Evolutionary conservation across 2,888 invertebrate genomes (phyloP).

Genomic region (Drepanosiphum platanoidis): DNA sequence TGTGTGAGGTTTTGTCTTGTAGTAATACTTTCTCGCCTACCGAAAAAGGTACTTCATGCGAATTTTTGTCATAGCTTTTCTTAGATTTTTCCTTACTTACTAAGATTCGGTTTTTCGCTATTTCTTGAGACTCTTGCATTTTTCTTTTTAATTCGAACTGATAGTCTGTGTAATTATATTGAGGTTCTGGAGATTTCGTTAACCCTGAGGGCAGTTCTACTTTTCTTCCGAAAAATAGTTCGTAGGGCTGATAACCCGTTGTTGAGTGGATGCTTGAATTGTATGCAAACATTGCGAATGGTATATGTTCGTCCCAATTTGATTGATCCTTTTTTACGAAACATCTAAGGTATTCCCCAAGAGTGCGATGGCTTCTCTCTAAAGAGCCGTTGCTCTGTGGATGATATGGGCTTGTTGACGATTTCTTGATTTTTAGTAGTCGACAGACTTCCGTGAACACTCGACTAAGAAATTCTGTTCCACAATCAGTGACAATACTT

Average conservation of each 20-base stretch:
- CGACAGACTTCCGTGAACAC: too few relatives aligned
- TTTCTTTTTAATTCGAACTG: slow-evolving; percentile 11
- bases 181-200: background rate
- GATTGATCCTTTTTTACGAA: background rate
- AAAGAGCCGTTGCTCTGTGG: background rate
- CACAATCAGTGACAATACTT: background rate
- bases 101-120: background rate
- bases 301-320: slow-evolving; percentile 13
- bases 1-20: background rate
- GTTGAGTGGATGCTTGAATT: background rate
- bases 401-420: too few relatives aligned
- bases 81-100: background rate
- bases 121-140: background rate
- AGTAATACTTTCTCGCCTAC: background rate
- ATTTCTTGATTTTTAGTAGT: too few relatives aligned
- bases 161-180: too few relatives aligned
- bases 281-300: slow-evolving; percentile 22
- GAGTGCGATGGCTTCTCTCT: background rate
- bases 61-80: background rate
- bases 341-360: slow-evolving; percentile 8
- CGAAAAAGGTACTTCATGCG: background rate
- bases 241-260: background rate
- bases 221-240: background rate
- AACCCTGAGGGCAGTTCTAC: background rate
- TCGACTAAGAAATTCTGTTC: too few relatives aligned